A percentile compares a stretch with the other conserved stretches of the same genome.
These are phyloP conservation scores for Samia ricini DNA, from an alignment of 1,140 invertebrate genomes.

Conservation along the genomic window DNA sequence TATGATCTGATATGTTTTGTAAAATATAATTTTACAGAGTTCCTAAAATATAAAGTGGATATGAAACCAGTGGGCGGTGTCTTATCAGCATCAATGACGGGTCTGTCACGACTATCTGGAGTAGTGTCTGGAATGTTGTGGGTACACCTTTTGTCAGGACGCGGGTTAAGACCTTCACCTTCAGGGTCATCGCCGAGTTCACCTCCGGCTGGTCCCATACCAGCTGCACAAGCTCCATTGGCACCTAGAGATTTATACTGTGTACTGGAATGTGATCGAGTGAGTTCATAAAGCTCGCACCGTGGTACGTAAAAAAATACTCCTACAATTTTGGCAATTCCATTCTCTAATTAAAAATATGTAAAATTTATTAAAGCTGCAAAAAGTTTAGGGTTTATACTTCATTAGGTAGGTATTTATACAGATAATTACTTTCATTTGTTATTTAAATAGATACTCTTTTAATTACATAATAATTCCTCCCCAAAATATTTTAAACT, in stretches of 20 bases:
- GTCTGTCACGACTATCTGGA: conserved; percentile 66
- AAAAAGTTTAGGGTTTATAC: too few relatives aligned
- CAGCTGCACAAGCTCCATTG: conserved; percentile 74
- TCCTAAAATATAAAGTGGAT: conserved; percentile 94
- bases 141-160: conserved; percentile 93
- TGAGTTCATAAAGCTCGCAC: conserved; percentile 98
- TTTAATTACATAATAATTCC: too few relatives aligned
- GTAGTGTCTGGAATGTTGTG: conserved; percentile 93
- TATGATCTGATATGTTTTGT: neutral
- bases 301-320: conserved; percentile 82
- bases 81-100: conserved; percentile 66
- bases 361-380: too few relatives aligned
- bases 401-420: too few relatives aligned
- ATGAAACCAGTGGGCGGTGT: conserved; percentile 80
- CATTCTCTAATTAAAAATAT: neutral
- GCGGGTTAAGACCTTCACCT: conserved; percentile 89
- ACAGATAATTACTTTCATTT: too few relatives aligned
- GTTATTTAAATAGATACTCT: too few relatives aligned
- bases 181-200: conserved; percentile 83
- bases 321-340: conserved; percentile 6
- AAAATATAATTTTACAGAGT: conserved; percentile 79
- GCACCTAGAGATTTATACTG: conserved; percentile 94
- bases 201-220: conserved; percentile 70
- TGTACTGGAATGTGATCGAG: conserved; percentile 96
- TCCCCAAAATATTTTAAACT: too few relatives aligned